Evolutionary conservation across 2,797 vertebrate genomes (phyloP), one percentile per base, ranked within the genome.

Genomic region (Bradypodion pumilum): DNA sequence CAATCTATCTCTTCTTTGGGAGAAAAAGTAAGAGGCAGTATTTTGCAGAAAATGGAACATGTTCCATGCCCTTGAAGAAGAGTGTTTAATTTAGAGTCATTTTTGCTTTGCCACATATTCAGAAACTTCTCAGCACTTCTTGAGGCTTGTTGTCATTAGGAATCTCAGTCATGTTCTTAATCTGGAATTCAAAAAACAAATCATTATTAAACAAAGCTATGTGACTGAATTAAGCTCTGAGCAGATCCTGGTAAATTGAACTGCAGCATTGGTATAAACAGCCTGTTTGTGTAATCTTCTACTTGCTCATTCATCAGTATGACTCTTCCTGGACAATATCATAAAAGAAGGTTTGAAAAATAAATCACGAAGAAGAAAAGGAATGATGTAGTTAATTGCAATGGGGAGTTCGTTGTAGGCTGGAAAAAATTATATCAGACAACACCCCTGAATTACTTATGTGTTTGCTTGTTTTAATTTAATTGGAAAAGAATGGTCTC

Each of bases 381-480:
- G 13, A 37, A 62, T 74, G 10, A 13, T n/a, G 42, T 76, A 59
- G 52, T 76, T 75, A 66, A 68, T 56, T n/a, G 46, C 27, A 76
- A 15, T 49, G 37, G 62, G 27, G 32, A 56, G 35, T 62, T 70
- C 63, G 13, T 15, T 25, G n/a, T 23, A 21, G n/a, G 60, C 78
- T 74, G 52, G 60, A 74, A 74, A 15, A 49, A 40, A 80, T 79
- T 80, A 65, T 49, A 62, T 32, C 21, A 25, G 73, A 56, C 60
- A 85, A 60, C 72, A 68, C 72, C 37, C 49, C 40, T 60, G 35
- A 60, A 80, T 68, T 80, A 21, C 37, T 80, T 79, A 27, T 63
- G n/a, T 56, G 23, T 44, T 78, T 72, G 62, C 37, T 85, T 75
- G 46, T 81, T 59, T 75, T 85, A 80, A 52, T 80, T 80, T 75